These are phyloP conservation scores for Empis stercorea DNA, from an alignment of 2,888 invertebrate genomes.

Conservation along the genomic window DNA sequence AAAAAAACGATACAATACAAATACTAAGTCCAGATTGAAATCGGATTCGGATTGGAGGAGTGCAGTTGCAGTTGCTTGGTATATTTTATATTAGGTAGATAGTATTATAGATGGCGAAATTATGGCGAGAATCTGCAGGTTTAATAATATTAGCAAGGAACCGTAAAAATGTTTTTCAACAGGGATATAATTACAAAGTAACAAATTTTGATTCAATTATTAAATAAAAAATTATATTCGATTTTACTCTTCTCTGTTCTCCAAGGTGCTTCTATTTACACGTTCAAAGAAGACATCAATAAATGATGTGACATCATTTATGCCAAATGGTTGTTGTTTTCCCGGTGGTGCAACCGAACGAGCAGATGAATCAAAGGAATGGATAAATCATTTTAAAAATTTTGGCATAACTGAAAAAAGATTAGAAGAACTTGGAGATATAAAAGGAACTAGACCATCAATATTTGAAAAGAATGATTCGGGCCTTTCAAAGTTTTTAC, in stretches of 20 bases:
- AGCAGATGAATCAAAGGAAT: slow-evolving; percentile 53
- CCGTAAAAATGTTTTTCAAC: slow-evolving; percentile 6
- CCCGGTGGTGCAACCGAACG: slow-evolving; percentile 70
- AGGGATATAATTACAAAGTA: slow-evolving; percentile 22
- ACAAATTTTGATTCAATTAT: not conserved
- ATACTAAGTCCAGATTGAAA: too few species aligned
- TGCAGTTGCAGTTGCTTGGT: too few species aligned
- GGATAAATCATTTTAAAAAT: slow-evolving; percentile 50
- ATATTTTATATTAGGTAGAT: too few species aligned
- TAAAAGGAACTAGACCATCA: slow-evolving; percentile 32
- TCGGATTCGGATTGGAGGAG: too few species aligned
- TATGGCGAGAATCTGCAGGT: slow-evolving; percentile 52
- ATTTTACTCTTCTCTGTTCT: not conserved
- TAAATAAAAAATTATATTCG: not conserved
- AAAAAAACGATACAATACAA: too few species aligned
- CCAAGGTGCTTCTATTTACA: slow-evolving; percentile 37
- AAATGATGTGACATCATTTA: slow-evolving; percentile 54
- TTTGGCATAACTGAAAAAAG: slow-evolving; percentile 44
- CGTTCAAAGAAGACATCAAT: slow-evolving; percentile 56
- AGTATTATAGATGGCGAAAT: too few species aligned
- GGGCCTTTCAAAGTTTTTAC: too few species aligned
- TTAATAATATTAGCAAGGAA: slow-evolving; percentile 47
- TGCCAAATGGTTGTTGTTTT: slow-evolving; percentile 74
- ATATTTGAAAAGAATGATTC: slow-evolving; percentile 36
- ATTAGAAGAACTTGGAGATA: slow-evolving; percentile 34